Evolutionary conservation across 2,113 vertebrate genomes (phyloP), one percentile per base, ranked within the genome.

Genomic region (Cephalopholis sonnerati): DNA sequence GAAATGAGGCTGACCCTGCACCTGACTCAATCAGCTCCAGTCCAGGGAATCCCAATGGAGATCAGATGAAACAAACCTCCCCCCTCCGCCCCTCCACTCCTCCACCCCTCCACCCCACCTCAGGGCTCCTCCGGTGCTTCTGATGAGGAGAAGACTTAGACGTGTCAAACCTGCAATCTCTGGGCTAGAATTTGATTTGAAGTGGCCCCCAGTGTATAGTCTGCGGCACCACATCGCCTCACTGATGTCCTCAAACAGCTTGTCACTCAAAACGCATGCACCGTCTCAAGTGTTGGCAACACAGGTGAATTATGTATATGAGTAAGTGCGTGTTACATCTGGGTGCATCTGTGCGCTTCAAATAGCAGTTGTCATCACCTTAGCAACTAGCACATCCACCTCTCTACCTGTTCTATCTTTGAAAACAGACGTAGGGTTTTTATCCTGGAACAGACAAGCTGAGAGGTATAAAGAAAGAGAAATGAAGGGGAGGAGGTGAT

Each of bases 381-480:
- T 90, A 92, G 91, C 91, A 94, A 94, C 82, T 25, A 83, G 75
- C 65, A 71, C 84, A 77, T 87, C 75, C 77, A 84, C 76, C 84
- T 77, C 73, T 72, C 50, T 81, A 70, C 79, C 74, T 79, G 53
- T 77, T 84, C 67, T 24, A 44, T 81, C 71, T 79, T 74, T 62
- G 57, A 75, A 76, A 89, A 87, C 68, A 81, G 61, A 71, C 4
- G 5, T 29, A 17, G 15, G 75, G 46, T 74, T 88, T 72, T 81
- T 66, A 64, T 85, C 41, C 79, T 41, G 59, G 63, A 71, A 72
- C 71, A 81, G 80, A 79, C 55, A 68, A 69, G 64, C 81, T 22
- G 67, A 82, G 71, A 85, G 70, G 81, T 59, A 77, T 71, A 79
- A 61, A 77, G 55, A 54, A 39, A 64, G 70, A 76, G 62, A 59